Evolutionary conservation across 2,797 vertebrate genomes (phyloP).

Genomic region (Sorex maritimensis): DNA sequence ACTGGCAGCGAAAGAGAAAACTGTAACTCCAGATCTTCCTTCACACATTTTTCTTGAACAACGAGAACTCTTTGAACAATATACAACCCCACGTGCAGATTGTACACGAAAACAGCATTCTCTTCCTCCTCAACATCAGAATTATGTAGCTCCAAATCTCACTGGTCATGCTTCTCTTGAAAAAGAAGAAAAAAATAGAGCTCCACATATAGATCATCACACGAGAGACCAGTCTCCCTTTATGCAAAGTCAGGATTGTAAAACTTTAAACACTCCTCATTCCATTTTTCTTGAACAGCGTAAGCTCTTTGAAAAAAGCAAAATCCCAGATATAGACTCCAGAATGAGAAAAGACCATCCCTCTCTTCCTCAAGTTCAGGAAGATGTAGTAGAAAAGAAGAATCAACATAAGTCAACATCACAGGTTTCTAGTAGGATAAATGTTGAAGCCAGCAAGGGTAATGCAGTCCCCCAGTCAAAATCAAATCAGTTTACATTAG

Average conservation of each 20-base stretch:
- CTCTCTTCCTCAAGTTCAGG: constrained; percentile 23
- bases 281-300: constrained; percentile 72
- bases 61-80: constrained; percentile 41
- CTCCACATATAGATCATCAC: constrained; percentile 61
- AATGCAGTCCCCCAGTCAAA: background rate
- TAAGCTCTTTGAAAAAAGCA: constrained; percentile 74
- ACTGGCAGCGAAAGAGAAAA: constrained; percentile 53
- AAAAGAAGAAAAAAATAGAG: constrained; percentile 72
- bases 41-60: constrained; percentile 23
- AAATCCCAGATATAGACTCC: constrained; percentile 68
- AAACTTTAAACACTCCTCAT: constrained; percentile 75
- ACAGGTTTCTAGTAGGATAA: background rate
- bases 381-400: constrained; percentile 45
- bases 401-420: constrained; percentile 7
- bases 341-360: constrained; percentile 57
- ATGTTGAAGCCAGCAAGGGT: background rate
- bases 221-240: constrained; percentile 65
- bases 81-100: background rate
- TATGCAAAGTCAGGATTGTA: constrained; percentile 65
- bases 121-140: constrained; percentile 60
- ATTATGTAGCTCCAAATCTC: constrained; percentile 69
- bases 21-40: accelerated
- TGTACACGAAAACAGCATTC: constrained; percentile 54
- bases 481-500: background rate
- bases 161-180: constrained; percentile 81